Percentiles rank a stretch among this genome's conserved stretches.
Conservation (phyloP, 2,797 vertebrate genomes). For the Fistularia commersonii region DNA sequence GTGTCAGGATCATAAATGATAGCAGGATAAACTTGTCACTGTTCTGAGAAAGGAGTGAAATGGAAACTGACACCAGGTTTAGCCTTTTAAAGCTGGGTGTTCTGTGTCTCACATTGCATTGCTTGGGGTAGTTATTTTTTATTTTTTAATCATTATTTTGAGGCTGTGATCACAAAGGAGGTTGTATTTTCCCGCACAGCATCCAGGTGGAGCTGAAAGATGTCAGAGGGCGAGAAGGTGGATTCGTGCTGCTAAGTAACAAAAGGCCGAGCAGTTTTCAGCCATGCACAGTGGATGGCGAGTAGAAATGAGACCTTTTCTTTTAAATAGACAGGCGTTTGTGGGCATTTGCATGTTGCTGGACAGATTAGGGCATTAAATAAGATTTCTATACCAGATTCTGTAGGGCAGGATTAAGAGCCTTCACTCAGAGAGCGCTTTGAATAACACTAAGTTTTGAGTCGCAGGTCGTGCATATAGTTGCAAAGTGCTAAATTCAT, state of each 20-base stretch:
- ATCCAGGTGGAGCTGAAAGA: background rate
- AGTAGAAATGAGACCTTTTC: too few relatives aligned
- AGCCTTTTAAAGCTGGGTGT: conserved; percentile 4
- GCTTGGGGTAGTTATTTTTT: conserved; percentile 3
- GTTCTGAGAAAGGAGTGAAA: too few relatives aligned
- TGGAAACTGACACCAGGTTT: background rate
- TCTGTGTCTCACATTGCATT: conserved; percentile 12
- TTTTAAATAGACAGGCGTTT: too few relatives aligned
- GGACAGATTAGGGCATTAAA: background rate
- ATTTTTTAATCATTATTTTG: background rate
- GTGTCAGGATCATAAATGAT: conserved; percentile 3
- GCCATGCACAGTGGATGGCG: background rate
- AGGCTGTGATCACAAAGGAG: conserved; percentile 28
- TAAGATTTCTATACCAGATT: background rate
- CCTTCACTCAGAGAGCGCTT: background rate
- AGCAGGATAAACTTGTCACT: conserved; percentile 1
- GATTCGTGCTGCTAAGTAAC: too few relatives aligned
- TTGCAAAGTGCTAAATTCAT: background rate
- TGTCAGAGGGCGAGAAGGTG: too few relatives aligned
- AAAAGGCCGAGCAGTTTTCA: too few relatives aligned
- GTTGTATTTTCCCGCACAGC: background rate
- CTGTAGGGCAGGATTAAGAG: background rate
- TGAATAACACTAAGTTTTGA: too few relatives aligned
- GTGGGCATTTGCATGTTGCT: background rate
- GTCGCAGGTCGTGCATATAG: too few relatives aligned